These are phyloP conservation scores for Platygyra sinensis DNA, from an alignment of 64 coral and sea anemone genomes.

Conservation along the genomic window DNA sequence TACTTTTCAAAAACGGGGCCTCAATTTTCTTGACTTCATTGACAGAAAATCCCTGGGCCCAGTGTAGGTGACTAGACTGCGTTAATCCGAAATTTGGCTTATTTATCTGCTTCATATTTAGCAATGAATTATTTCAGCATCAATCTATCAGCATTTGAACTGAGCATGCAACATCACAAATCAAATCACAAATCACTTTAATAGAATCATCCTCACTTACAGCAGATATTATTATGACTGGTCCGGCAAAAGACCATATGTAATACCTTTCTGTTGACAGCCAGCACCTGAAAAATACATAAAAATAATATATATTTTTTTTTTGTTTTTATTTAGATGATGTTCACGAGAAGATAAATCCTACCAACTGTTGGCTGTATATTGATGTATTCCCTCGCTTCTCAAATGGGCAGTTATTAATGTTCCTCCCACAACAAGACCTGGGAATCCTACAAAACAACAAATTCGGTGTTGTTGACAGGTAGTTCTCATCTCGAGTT, in stretches of 20 bases:
- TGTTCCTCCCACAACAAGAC: constrained; percentile 28
- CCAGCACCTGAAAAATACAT: constrained; percentile 49
- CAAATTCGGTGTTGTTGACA: no score
- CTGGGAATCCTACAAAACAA: constrained; percentile 30
- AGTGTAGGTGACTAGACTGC: no score
- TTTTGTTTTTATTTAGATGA: not conserved
- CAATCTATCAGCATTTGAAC: not conserved
- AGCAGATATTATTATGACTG: constrained; percentile 29
- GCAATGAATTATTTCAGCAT: not conserved
- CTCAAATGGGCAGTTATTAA: constrained; percentile 13
- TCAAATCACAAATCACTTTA: no score
- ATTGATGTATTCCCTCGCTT: constrained; percentile 44
- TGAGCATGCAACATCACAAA: not conserved
- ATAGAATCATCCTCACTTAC: no score
- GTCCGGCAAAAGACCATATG: constrained; percentile 60
- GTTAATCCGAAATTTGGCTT: no score
- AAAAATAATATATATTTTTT: not conserved
- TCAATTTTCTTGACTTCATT: no score
- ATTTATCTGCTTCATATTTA: not conserved
- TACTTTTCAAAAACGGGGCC: no score
- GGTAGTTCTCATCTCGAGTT: no score
- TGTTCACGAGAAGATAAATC: not conserved
- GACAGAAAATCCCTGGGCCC: no score
- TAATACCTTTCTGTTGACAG: constrained; percentile 45
- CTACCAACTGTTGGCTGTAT: constrained; percentile 45